Base-by-base conservation (phyloP, 35 echinoderm and acorn worm genomes). In the Heliocidaris tuberculata region DNA sequence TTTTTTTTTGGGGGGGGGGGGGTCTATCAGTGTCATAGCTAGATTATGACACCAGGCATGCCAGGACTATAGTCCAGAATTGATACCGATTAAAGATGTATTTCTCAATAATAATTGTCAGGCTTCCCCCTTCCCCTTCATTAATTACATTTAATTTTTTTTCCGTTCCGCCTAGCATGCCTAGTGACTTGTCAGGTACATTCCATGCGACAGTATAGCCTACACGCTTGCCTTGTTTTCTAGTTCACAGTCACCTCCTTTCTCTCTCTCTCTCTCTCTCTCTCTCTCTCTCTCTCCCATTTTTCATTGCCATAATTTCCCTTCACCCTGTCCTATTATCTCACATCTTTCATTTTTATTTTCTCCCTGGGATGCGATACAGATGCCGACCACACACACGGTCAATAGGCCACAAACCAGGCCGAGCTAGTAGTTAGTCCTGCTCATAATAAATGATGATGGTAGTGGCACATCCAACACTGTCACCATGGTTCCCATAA, bases 331-430 rank as follows among this genome's bases (percentile, higher is more conserved):
- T n/a, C 65, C 65, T 19, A 78, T 78, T 78, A 78, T 78, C 65
- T 32, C 87, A 17, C 87, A 89, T 89, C 87, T 89, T 89, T 89
- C 87, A 89, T 89, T 89, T 89, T 89, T 47, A 89, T 89, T 89
- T 42, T 89, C 87, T 89, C 87, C 31, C 3, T 89, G 31, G 87
- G 87, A 89, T 89, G 87, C 9, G 87, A 89, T 89, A 32, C 87
- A 89, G 87, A 89, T 89, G 87, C 87, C 47, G 87, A 48, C 87
- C 87, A 89, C 87, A 89, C 87, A 89, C 87, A 89, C 87, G 31
- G 65, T 19, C 65, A 78, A 78, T n/a, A 8, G 65, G 65, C 65
- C 65, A 78, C 65, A 78, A 78, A 78, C 65, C 65, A 24, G 65
- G 59, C 59, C 65, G 15, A 27, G n/a, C n/a, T n/a, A n/a, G 50